Conservation (phyloP, 2,797 vertebrate species). For the Gymnopithys bicolor region DNA sequence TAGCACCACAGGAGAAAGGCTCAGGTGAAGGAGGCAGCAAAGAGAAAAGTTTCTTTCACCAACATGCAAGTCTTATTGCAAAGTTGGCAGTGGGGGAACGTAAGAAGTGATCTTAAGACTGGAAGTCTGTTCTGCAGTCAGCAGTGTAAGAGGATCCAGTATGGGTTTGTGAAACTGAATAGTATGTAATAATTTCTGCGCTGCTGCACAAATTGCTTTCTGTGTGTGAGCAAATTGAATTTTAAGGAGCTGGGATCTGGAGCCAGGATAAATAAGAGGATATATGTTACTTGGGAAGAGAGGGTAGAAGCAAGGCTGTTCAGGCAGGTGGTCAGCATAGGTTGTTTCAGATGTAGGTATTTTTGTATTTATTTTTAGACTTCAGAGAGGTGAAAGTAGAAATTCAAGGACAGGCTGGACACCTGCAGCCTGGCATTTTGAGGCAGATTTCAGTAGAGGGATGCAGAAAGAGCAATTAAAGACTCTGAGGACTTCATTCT, state of each 20-base stretch:
- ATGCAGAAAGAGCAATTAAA: not conserved
- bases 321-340: not conserved
- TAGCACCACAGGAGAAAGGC: not conserved
- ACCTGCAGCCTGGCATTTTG: not conserved
- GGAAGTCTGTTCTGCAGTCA: not conserved
- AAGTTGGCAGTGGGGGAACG: not conserved
- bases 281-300: not conserved
- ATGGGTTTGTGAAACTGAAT: not conserved
- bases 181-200: not conserved
- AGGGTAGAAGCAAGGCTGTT: not conserved
- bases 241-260: not conserved
- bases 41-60: not conserved
- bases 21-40: not conserved
- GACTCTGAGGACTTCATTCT: not conserved
- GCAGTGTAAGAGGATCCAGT: not conserved
- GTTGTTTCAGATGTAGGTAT: not conserved
- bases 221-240: not conserved
- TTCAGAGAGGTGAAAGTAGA: not conserved
- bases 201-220: not conserved
- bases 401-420: not conserved
- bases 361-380: not conserved
- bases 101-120: rapidly evolving
- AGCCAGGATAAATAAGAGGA: not conserved
- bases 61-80: not conserved
- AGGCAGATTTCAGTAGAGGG: not conserved